Evolutionary conservation across 2,113 vertebrate genomes (phyloP).

Genomic region (Andinoacara biseriatus): DNA sequence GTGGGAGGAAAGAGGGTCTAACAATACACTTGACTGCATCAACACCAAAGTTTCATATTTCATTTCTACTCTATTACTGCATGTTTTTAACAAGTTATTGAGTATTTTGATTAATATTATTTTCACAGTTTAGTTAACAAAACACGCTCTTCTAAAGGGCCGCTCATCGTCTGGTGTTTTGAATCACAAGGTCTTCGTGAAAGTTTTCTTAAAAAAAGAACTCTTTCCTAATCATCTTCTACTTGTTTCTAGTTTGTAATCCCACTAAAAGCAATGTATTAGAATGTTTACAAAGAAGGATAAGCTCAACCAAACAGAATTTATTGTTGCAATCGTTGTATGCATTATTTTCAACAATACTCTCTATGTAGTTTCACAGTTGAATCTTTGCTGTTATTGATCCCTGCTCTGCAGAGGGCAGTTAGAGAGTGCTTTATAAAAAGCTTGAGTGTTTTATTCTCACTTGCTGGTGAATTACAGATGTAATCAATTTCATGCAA

Average conservation of each 20-base stretch:
- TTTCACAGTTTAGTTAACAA: background rate
- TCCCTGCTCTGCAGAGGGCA: conserved; percentile 41
- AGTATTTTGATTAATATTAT: background rate
- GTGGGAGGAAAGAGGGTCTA: conserved; percentile 60
- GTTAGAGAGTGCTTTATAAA: conserved; percentile 60
- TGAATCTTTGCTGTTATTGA: conserved; percentile 62
- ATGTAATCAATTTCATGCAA: conserved; percentile 68
- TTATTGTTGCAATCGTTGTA: too few relatives aligned
- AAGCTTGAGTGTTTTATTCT: conserved; percentile 48
- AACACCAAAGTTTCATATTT: background rate
- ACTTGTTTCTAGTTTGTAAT: too few relatives aligned
- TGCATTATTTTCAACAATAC: background rate
- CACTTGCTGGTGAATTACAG: conserved; percentile 59
- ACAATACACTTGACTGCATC: conserved; percentile 34
- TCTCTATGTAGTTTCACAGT: conserved; percentile 36
- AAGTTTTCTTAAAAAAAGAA: background rate
- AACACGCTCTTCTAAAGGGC: background rate
- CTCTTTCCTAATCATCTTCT: too few relatives aligned
- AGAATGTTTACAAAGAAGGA: too few relatives aligned
- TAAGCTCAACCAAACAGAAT: too few relatives aligned
- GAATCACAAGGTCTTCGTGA: background rate
- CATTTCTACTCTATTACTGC: background rate
- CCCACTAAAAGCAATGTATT: too few relatives aligned
- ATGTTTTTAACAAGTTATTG: background rate
- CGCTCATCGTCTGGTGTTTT: background rate